Percentiles rank a stretch among this genome's conserved stretches.
These are phyloP conservation scores for Euura saliciscinereae DNA, from an alignment of 1,140 invertebrate species.

Conservation along the genomic window DNA sequence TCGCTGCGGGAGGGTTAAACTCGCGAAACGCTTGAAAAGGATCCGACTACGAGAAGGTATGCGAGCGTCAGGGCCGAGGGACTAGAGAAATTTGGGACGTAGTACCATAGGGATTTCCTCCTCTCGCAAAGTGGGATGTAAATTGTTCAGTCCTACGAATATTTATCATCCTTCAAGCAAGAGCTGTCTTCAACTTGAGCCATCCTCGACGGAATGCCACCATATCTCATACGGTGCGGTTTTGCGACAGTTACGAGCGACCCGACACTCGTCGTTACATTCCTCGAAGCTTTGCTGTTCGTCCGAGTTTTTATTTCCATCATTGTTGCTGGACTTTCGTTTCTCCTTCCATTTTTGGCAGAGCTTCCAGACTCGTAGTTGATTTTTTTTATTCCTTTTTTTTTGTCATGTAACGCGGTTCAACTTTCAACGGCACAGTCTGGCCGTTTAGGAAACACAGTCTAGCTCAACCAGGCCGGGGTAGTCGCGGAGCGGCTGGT, in stretches of 20 bases:
- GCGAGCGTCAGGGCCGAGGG: not conserved
- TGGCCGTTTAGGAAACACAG: too few relatives aligned
- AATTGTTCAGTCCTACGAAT: not conserved
- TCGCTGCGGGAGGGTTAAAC: slow-evolving; percentile 19
- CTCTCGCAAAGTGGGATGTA: slow-evolving; percentile 2
- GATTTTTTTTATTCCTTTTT: too few relatives aligned
- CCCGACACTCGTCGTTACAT: not conserved
- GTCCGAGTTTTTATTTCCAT: not conserved
- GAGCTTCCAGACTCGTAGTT: too few relatives aligned
- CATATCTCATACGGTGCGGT: not conserved
- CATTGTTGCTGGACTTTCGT: not conserved
- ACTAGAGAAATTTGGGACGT: slow-evolving; percentile 2
- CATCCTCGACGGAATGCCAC: not conserved
- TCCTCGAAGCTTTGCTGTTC: not conserved
- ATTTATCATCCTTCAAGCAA: slow-evolving; percentile 5
- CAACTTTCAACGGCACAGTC: too few relatives aligned
- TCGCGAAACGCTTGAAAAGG: not conserved
- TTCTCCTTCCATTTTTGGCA: not conserved
- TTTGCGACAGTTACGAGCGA: slow-evolving; percentile 6
- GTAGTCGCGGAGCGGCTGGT: not conserved
- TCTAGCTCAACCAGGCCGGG: too few relatives aligned
- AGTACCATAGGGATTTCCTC: not conserved
- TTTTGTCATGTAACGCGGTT: too few relatives aligned
- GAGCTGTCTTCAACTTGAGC: not conserved
- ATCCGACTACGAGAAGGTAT: slow-evolving; percentile 2